Evolutionary conservation across 2,888 invertebrate species (phyloP).

Genomic region (Coenonympha glycerion): DNA sequence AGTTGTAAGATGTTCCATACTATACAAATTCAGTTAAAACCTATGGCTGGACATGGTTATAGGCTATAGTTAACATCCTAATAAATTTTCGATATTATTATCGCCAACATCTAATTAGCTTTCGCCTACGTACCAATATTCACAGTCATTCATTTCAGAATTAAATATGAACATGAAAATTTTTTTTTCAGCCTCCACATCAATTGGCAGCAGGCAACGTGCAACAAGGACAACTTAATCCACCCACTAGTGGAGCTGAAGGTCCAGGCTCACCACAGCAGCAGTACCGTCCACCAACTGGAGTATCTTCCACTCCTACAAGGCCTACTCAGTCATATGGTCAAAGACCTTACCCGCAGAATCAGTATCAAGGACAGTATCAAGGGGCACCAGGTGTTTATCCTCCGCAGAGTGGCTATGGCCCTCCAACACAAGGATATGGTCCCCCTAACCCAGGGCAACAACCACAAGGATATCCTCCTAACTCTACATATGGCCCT

Average conservation of each 20-base stretch:
- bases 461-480: conserved; percentile 81
- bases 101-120: too few relatives aligned
- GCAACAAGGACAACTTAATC: conserved; percentile 58
- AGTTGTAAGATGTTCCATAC: too few relatives aligned
- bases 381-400: conserved; percentile 75
- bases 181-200: conserved; percentile 72
- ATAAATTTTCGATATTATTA: too few relatives aligned
- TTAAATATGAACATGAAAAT: not conserved
- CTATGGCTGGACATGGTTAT: too few relatives aligned
- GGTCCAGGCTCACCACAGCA: conserved; percentile 62
- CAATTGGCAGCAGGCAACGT: conserved; percentile 73
- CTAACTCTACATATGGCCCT: conserved; percentile 78
- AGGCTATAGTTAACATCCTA: too few relatives aligned
- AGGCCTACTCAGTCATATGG: conserved; percentile 81
- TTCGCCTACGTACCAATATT: too few relatives aligned
- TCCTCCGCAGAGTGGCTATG: conserved; percentile 81
- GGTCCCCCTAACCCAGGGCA: conserved; percentile 77
- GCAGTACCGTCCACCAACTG: conserved; percentile 67
- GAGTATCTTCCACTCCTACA: conserved; percentile 72
- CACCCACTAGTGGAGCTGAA: conserved; percentile 57
- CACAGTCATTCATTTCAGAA: too few relatives aligned
- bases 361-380: conserved; percentile 78
- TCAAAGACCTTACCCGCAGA: conserved; percentile 81
- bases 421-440: conserved; percentile 80
- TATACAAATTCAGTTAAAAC: too few relatives aligned